Conservation (phyloP, 2,113 vertebrate genomes). For the Gobiocypris rarus region DNA sequence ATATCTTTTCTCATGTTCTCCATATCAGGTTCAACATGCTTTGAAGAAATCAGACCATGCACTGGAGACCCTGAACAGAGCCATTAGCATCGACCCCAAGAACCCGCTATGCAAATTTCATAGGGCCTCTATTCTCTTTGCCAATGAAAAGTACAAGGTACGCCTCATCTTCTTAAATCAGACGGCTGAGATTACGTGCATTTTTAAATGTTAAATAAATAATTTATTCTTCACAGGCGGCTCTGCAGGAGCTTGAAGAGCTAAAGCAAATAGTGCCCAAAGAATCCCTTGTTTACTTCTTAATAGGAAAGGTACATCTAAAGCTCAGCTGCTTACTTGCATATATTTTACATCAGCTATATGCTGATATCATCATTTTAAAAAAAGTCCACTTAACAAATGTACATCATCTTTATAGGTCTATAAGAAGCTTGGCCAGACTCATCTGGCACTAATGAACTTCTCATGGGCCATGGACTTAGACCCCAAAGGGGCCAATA, state of each 20-base stretch:
- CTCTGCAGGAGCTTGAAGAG: slow-evolving; percentile 98
- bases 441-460: slow-evolving; percentile 97
- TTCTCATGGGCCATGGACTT: slow-evolving; percentile 99
- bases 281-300: slow-evolving; percentile 99
- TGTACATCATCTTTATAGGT: slow-evolving; percentile 74
- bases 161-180: background rate
- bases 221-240: slow-evolving; percentile 77
- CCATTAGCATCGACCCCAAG: slow-evolving; percentile 95
- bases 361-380: background rate
- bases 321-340: background rate
- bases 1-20: background rate
- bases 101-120: slow-evolving; percentile 99
- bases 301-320: slow-evolving; percentile 93
- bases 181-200: background rate
- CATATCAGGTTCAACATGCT: slow-evolving; percentile 91
- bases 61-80: slow-evolving; percentile 96
- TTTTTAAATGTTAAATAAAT: background rate
- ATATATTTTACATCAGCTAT: background rate
- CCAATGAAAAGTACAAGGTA: slow-evolving; percentile 99
- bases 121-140: slow-evolving; percentile 95
- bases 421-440: slow-evolving; percentile 98
- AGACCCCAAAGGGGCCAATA: slow-evolving; percentile 99
- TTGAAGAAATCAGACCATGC: slow-evolving; percentile 96
- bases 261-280: slow-evolving; percentile 99
- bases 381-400: background rate